These are phyloP conservation scores for Balanococcus diminutus DNA, from an alignment of 2,888 invertebrate genomes.

Conservation along the genomic window DNA sequence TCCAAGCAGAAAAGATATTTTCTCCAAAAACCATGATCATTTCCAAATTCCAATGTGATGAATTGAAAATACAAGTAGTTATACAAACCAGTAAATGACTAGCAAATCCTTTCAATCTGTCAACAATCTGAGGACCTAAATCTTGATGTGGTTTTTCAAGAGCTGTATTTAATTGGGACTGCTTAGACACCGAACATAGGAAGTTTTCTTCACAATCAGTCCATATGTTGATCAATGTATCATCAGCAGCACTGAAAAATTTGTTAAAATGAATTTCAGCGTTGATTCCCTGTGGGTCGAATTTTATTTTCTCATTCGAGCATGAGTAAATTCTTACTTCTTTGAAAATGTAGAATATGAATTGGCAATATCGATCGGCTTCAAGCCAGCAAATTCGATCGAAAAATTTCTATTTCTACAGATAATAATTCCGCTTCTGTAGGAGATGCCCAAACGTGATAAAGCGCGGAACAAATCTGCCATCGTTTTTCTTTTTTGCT, in stretches of 20 bases:
- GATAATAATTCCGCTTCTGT: conserved; percentile 72
- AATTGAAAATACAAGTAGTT: neutral
- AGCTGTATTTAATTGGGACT: conserved; percentile 69
- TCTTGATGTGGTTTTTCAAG: conserved; percentile 76
- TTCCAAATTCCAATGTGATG: neutral
- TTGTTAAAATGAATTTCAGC: conserved; percentile 60
- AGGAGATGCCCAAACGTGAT: conserved; percentile 77
- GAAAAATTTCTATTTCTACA: conserved; percentile 58
- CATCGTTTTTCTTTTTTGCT: conserved; percentile 83
- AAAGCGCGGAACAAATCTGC: conserved; percentile 85
- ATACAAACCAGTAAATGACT: conserved; percentile 73
- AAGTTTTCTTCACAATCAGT: conserved; percentile 77
- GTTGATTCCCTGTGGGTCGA: too few relatives aligned
- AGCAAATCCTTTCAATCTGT: conserved; percentile 84
- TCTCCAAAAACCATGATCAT: too few relatives aligned
- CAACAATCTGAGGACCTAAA: conserved; percentile 78
- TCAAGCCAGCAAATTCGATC: conserved; percentile 61
- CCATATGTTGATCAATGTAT: conserved; percentile 69
- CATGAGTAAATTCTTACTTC: neutral
- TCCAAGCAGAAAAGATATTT: too few relatives aligned
- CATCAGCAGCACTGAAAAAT: conserved; percentile 61
- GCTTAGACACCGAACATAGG: conserved; percentile 73
- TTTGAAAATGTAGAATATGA: conserved; percentile 59
- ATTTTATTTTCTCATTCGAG: too few relatives aligned
- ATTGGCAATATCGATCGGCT: conserved; percentile 74